phyloP scores from a whole-genome alignment of 2,888 invertebrate species.

The Tenthredo notha region DNA sequence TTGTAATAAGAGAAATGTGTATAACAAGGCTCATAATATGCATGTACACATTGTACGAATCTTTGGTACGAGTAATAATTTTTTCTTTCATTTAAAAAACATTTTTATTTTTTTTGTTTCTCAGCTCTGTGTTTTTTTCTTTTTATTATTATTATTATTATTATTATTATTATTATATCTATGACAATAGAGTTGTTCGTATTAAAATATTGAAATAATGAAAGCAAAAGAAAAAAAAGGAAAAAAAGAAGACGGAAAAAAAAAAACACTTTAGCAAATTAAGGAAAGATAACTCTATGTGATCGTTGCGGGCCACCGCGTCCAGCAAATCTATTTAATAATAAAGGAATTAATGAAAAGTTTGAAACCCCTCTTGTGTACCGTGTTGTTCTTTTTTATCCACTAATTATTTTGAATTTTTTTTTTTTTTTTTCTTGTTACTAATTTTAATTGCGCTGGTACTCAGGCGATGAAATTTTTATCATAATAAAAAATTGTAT shows the following conservation, averaged over 20 bases:
- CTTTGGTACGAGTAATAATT: not conserved
- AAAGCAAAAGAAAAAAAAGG: not conserved
- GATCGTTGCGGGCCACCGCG: conserved; percentile 42
- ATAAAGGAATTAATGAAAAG: conserved; percentile 53
- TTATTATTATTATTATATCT: too few species aligned
- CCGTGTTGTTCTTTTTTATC: not conserved
- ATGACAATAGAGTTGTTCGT: conserved; percentile 37
- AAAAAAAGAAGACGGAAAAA: not conserved
- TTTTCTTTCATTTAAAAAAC: not conserved
- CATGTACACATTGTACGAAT: conserved; percentile 15
- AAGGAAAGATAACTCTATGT: conserved; percentile 49
- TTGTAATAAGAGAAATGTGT: conserved; percentile 1
- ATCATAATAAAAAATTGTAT: not conserved
- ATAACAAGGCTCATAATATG: conserved; percentile 10
- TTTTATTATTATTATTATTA: not conserved
- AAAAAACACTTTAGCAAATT: conserved; percentile 34
- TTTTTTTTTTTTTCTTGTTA: not conserved
- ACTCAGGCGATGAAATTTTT: not conserved
- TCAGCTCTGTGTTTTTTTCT: not conserved
- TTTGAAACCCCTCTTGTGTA: not conserved
- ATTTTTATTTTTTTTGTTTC: too few species aligned
- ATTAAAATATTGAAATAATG: not conserved
- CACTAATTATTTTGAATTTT: too few species aligned
- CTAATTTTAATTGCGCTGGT: not conserved
- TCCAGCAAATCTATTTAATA: conserved; percentile 50